Base-by-base conservation (phyloP, 2,888 invertebrate genomes). In the Spatulosminthurus flaviceps region DNA sequence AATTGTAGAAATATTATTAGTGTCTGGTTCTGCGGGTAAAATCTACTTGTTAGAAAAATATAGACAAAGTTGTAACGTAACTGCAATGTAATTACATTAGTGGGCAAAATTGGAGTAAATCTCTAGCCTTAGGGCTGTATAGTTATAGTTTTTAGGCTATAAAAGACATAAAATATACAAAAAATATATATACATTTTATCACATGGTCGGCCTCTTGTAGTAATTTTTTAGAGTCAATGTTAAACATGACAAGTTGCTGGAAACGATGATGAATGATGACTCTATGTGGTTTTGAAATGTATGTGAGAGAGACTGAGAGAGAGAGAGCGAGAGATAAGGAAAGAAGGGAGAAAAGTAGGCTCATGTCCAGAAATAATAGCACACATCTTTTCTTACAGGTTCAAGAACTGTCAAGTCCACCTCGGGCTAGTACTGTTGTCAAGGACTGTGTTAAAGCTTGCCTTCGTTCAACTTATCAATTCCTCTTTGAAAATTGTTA, bases 401-500 rank as follows among this genome's bases (percentile, higher is more conserved):
- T 99, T 13, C 97, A 98, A 91, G 99, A 99, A 88, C 89, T 99
- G 84, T 95, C 98, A 78, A 96, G 97, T 89, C 99, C 99, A 77
- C 99, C 99, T 0, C 91, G 99, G 86, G 99, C 99, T 81, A 97
- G 97, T 88, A 96, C 96, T 28, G 99, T 99, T 61, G 98, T 99
- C 76, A 98, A 98, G 90, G 99, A 99, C 90, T 99, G 99, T 89
- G 99, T 98, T 78, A 98, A 96, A 88, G 98, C 98, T 78, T 99
- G 99, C 89, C 93, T 99, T 87, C 92, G 97, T 88, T 97, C 98
- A 83, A 99, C 99, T 85, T 99, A 99, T 90, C 98, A 99, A 90
- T 97, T 98, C 90, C 92, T 99, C 83, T 99, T 98, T 89, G 98
- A 98, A 88, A 98, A 99, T 89, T 98, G 98, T 87, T 97, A 97